These are phyloP conservation scores for Papilio gigon DNA, from an alignment of 2,888 invertebrate species.

Conservation along the genomic window DNA sequence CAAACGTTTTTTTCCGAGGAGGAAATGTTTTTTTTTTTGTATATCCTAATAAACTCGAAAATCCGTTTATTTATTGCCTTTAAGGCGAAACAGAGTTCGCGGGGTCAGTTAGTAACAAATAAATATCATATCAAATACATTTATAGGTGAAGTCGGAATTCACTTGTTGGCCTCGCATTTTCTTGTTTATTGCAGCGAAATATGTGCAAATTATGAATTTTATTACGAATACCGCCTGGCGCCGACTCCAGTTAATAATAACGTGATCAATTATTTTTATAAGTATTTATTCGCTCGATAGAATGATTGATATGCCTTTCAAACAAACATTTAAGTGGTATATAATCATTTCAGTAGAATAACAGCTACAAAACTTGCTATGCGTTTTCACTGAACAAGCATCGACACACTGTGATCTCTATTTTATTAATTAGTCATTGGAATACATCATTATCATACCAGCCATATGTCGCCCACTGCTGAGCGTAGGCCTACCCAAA, in stretches of 20 bases:
- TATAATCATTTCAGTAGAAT: constrained; percentile 9
- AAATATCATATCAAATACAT: constrained; percentile 39
- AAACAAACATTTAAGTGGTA: constrained; percentile 20
- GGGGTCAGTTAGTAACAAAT: too few relatives aligned
- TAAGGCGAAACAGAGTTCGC: too few relatives aligned
- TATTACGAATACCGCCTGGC: constrained; percentile 45
- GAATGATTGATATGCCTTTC: constrained; percentile 32
- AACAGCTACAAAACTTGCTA: neutral
- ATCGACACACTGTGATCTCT: neutral
- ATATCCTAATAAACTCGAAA: too few relatives aligned
- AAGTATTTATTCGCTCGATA: constrained; percentile 16
- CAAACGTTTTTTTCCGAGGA: too few relatives aligned
- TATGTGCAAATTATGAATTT: constrained; percentile 46
- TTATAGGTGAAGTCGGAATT: constrained; percentile 43
- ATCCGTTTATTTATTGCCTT: too few relatives aligned
- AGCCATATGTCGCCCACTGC: too few relatives aligned
- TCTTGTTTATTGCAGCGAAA: constrained; percentile 48
- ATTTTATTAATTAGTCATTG: too few relatives aligned
- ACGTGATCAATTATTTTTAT: constrained; percentile 33
- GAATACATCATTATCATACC: too few relatives aligned
- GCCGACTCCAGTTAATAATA: constrained; percentile 42
- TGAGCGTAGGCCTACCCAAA: too few relatives aligned
- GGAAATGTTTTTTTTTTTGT: too few relatives aligned
- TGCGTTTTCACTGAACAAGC: neutral
- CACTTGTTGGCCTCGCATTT: constrained; percentile 50